These are phyloP conservation scores for Heliothis peltigera DNA, from an alignment of 2,888 invertebrate genomes.

Conservation along the genomic window DNA sequence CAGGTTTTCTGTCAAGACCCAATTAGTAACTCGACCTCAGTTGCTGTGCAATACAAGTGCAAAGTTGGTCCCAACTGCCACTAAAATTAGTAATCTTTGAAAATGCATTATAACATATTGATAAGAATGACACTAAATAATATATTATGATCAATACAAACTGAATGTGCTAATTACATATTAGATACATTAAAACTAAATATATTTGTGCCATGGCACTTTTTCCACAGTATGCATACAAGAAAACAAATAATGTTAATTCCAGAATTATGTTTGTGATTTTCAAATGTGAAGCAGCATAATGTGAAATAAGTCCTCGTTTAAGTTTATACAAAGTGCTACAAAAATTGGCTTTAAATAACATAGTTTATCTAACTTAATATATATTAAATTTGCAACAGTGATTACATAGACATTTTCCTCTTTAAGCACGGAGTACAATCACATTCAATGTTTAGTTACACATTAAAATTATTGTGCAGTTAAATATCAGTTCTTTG, in stretches of 20 bases:
- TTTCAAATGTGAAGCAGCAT: slow-evolving; percentile 11
- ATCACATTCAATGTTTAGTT: slow-evolving; percentile 37
- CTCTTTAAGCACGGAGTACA: slow-evolving; percentile 55
- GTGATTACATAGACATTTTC: slow-evolving; percentile 43
- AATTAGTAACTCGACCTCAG: slow-evolving; percentile 50
- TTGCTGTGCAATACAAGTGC: slow-evolving; percentile 52
- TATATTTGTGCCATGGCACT: slow-evolving; percentile 46
- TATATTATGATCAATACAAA: slow-evolving; percentile 46
- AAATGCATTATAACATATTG: slow-evolving; percentile 60
- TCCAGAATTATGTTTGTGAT: background rate
- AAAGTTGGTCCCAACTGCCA: slow-evolving; percentile 63
- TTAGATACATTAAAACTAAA: slow-evolving; percentile 55
- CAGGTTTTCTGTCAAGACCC: slow-evolving; percentile 54
- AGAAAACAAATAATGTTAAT: background rate
- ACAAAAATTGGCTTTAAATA: slow-evolving; percentile 46
- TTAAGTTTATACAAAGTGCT: slow-evolving; percentile 50
- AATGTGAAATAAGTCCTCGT: slow-evolving; percentile 48
- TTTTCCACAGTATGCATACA: slow-evolving; percentile 44
- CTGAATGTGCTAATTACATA: slow-evolving; percentile 55
- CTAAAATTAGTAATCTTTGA: slow-evolving; percentile 48
- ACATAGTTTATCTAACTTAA: slow-evolving; percentile 48
- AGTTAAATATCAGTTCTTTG: slow-evolving; percentile 62
- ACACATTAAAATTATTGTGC: slow-evolving; percentile 44
- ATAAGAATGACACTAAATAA: slow-evolving; percentile 49
- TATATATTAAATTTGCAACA: slow-evolving; percentile 54